Percentiles rank a stretch among this genome's conserved stretches.
These are phyloP conservation scores for Karalla daura DNA, from an alignment of 2,797 vertebrate species.

Conservation along the genomic window DNA sequence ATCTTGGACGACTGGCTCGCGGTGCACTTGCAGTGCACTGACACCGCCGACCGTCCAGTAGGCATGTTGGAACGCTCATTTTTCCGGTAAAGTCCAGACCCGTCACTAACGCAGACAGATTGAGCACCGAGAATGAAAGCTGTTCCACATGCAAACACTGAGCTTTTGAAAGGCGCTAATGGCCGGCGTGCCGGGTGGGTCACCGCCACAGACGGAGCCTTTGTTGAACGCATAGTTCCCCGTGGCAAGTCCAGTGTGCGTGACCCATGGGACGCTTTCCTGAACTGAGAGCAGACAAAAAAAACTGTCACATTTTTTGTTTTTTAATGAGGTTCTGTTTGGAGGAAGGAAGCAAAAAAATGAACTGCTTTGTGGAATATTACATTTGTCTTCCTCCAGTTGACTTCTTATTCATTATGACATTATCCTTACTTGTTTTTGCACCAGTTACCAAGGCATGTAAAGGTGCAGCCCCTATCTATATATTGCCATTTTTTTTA, in stretches of 20 bases:
- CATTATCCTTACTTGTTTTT: too few species aligned
- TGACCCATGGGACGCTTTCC: constrained; percentile 47
- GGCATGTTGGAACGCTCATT: background rate
- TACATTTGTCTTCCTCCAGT: constrained; percentile 39
- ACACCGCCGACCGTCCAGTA: background rate
- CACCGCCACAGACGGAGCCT: constrained; percentile 59
- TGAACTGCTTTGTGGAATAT: constrained; percentile 31
- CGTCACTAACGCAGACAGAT: constrained; percentile 15
- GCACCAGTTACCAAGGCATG: too few species aligned
- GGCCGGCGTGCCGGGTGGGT: constrained; percentile 44
- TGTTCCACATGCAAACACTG: constrained; percentile 46
- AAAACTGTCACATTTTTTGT: constrained; percentile 60
- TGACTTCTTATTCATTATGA: too few species aligned
- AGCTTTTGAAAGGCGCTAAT: constrained; percentile 52
- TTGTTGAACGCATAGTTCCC: constrained; percentile 66
- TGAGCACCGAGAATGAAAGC: constrained; percentile 26
- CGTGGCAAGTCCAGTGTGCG: constrained; percentile 40
- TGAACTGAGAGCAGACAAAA: constrained; percentile 61
- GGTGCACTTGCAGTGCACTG: too few species aligned
- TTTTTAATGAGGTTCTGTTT: constrained; percentile 52
- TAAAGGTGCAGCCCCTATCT: too few species aligned
- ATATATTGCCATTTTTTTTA: too few species aligned
- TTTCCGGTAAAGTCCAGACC: background rate
- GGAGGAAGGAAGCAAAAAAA: constrained; percentile 37
- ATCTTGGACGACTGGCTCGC: background rate